Conservation (phyloP, 1,140 invertebrate genomes). For the Antheraea mylitta region DNA sequence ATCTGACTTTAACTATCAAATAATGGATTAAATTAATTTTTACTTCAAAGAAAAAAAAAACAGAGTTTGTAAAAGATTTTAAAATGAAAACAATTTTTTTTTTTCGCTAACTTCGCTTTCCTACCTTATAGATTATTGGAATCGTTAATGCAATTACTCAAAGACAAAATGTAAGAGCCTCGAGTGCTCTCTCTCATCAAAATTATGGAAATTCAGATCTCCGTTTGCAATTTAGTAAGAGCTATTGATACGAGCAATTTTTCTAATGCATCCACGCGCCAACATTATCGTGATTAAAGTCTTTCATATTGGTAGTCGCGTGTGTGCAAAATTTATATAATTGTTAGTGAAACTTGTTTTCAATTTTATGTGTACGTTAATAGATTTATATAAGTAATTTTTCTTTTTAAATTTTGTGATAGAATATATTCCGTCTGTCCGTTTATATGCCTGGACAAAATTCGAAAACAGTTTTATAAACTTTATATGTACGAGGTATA, state of each 20-base stretch:
- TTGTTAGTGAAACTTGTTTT: not conserved
- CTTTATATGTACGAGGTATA: too few relatives aligned
- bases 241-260: constrained; percentile 28
- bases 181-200: constrained; percentile 10
- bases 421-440: too few relatives aligned
- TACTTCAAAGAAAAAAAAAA: too few relatives aligned
- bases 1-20: too few relatives aligned
- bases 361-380: too few relatives aligned
- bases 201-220: constrained; percentile 14
- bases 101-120: not conserved
- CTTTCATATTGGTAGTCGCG: not conserved
- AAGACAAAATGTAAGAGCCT: not conserved
- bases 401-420: too few relatives aligned
- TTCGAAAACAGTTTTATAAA: too few relatives aligned
- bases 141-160: constrained; percentile 11
- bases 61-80: too few relatives aligned
- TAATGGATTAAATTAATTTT: too few relatives aligned
- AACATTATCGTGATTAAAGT: constrained; percentile 31
- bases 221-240: constrained; percentile 21
- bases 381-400: too few relatives aligned
- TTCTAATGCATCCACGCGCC: constrained; percentile 28
- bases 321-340: not conserved
- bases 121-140: not conserved
- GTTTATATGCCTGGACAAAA: too few relatives aligned
- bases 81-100: too few relatives aligned